Evolutionary conservation across 2,888 invertebrate species (phyloP), one percentile per base, ranked within the genome.

Genomic region (Scrobipalpa costella): DNA sequence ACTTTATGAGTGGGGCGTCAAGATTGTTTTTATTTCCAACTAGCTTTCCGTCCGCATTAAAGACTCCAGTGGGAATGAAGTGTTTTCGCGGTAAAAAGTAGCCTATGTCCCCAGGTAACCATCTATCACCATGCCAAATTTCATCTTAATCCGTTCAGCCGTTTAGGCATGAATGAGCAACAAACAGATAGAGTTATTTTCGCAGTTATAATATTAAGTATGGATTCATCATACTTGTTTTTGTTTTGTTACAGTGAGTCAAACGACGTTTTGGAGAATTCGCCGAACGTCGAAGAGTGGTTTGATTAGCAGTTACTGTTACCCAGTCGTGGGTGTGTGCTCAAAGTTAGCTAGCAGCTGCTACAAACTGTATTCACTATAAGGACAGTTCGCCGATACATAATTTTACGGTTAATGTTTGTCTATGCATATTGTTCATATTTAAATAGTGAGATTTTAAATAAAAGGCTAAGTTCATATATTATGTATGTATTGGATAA

Each of bases 221-320:
- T n/a, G n/a, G n/a, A n/a, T 27, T 11, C 15, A n/a, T 27, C 27
- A n/a, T 27, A 1, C n/a, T n/a, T 3, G 13, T 27, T 27, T 55
- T 55, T 52, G 59, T 68, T 67, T 69, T 75, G 38, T 61, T 61
- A 68, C 88, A 97, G 96, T 84, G 96, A 96, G 86, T 96, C 96
- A 11, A 96, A 96, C 82, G 97, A 97, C 80, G 93, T 96, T 71
- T 86, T 96, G 81, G 96, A 97, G 81, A 96, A 96, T 66, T 96
- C 96, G 0, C 96, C 96, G 0, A 96, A 95, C 78, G 96, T 96
- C 13, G 97, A 97, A 83, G 96, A 97, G 81, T 95, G 95, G 92
- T 93, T 96, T 70, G 92, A 92, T 81, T 92, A 85, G 69, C 64
- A 64, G 62, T 65, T 71, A 57, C 44, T 57, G n/a, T 13, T 57